These are phyloP conservation scores for Enteromius mattozi DNA, from an alignment of 2,797 vertebrate genomes.

Conservation along the genomic window DNA sequence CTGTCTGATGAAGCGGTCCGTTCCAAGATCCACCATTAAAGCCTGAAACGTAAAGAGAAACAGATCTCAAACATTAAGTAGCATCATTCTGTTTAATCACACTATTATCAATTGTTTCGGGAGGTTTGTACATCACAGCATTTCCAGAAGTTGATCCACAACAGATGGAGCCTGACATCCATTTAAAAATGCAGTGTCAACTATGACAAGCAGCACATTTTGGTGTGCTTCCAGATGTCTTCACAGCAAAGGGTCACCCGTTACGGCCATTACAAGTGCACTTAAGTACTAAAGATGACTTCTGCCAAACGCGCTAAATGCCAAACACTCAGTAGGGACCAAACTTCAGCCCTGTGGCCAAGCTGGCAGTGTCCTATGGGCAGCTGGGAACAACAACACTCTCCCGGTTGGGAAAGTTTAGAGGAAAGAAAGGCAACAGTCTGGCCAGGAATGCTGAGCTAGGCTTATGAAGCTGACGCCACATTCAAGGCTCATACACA, in stretches of 20 bases:
- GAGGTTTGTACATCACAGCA: slow-evolving; percentile 21
- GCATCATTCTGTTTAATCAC: slow-evolving; percentile 32
- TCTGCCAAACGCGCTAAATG: slow-evolving; percentile 17
- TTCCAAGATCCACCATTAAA: slow-evolving; percentile 96
- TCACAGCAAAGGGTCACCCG: slow-evolving; percentile 28
- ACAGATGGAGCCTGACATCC: slow-evolving; percentile 58
- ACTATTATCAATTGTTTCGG: slow-evolving; percentile 10
- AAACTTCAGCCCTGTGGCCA: slow-evolving; percentile 26
- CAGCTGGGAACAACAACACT: slow-evolving; percentile 42
- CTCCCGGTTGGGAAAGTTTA: slow-evolving; percentile 17
- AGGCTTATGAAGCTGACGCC: slow-evolving; percentile 43
- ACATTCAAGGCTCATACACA: slow-evolving; percentile 39
- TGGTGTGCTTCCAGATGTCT: slow-evolving; percentile 9
- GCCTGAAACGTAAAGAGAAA: slow-evolving; percentile 77
- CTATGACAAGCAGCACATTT: slow-evolving; percentile 41
- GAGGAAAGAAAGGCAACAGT: slow-evolving; percentile 17
- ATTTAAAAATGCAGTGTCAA: slow-evolving; percentile 53
- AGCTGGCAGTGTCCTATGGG: slow-evolving; percentile 43
- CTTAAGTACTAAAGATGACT: slow-evolving; percentile 24
- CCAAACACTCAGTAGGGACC: slow-evolving; percentile 43
- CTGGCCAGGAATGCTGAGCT: slow-evolving; percentile 32
- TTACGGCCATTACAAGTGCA: slow-evolving; percentile 33
- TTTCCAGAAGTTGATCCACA: slow-evolving; percentile 42
- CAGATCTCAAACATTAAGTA: slow-evolving; percentile 7
- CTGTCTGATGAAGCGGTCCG: slow-evolving; percentile 97